A percentile compares a stretch with the other conserved stretches of the same genome.
phyloP scores from a whole-genome alignment of 2,797 vertebrate species.

The Orientallactaga sibirica region DNA sequence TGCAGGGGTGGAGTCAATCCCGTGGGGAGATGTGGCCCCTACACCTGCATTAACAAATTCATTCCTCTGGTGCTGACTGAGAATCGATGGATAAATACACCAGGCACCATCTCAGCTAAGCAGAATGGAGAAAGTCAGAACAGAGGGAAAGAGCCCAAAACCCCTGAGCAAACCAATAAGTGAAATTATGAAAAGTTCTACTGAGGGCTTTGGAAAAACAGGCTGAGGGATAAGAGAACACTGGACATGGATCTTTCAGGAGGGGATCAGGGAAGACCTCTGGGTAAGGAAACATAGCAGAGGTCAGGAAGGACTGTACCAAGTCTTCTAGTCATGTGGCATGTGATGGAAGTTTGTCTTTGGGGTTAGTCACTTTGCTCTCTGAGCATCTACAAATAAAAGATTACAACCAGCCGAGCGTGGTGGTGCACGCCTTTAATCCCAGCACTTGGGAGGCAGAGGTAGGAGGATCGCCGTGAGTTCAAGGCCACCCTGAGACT shows the following conservation, averaged over 20 bases:
- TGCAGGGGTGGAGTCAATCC: neutral
- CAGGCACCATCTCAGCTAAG: neutral
- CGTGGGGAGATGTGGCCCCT: neutral
- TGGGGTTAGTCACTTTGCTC: neutral
- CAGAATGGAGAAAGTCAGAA: too few species aligned
- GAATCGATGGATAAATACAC: neutral
- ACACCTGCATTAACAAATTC: neutral
- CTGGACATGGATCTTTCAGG: neutral
- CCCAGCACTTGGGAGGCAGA: too few species aligned
- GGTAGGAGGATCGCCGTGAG: too few species aligned
- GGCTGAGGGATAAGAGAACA: neutral
- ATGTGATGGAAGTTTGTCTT: neutral
- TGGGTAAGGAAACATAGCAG: too few species aligned
- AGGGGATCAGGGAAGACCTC: neutral
- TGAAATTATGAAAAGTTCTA: neutral
- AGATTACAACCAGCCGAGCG: neutral
- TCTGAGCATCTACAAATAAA: slow-evolving; percentile 7
- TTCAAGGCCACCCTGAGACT: too few species aligned
- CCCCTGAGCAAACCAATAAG: neutral
- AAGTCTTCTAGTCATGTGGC: neutral
- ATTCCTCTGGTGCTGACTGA: neutral
- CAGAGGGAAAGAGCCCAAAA: neutral
- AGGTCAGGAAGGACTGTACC: neutral
- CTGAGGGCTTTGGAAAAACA: neutral
- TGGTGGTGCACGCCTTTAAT: too few species aligned